Evolutionary conservation across 1,140 invertebrate genomes (phyloP), one percentile per base, ranked within the genome.

Genomic region (Leptinotarsa undecemlineata): DNA sequence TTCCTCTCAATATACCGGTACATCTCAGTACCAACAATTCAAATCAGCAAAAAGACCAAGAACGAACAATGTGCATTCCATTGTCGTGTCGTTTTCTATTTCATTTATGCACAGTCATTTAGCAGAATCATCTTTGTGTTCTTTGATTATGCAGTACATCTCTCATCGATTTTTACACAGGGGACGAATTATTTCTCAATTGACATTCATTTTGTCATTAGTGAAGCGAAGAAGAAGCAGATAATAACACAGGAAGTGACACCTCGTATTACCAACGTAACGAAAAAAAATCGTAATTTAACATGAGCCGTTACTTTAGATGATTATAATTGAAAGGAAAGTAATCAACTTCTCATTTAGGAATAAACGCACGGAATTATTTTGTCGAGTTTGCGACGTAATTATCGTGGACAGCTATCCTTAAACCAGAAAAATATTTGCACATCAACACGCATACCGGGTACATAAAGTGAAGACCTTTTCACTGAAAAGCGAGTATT

Each of bases 221-320:
- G 51, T 5, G 51, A 19, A 57, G 17, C 51, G 15, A 57, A 57
- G 51, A 57, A 57, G 51, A 17, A 57, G 51, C 14, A 19, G 51
- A 57, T 57, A 57, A 57, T 57, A 15, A 57, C 51, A 57, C n/a
- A 57, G 51, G 51, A 57, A 57, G n/a, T 57, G 51, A 57, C 51
- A 57, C 15, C n/a, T 57, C 51, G 17, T 57, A 57, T 17, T 57
- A 57, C 0, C 14, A 57, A 57, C 51, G n/a, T 57, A 15, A 14
- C 51, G 14, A n/a, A 57, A 57, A 57, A 57, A 42, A 42, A 11
- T 11, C 33, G 8, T 57, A 57, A 19, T 57, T 57, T n/a, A 17
- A 19, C 51, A 15, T 17, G 51, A 57, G 51, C 51, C 51, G 51
- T 57, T 57, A 57, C 51, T 57, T 57, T 19, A 57, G 14, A 57